phyloP scores from a whole-genome alignment of 2,113 vertebrate species.

The Saccopteryx bilineata region DNA sequence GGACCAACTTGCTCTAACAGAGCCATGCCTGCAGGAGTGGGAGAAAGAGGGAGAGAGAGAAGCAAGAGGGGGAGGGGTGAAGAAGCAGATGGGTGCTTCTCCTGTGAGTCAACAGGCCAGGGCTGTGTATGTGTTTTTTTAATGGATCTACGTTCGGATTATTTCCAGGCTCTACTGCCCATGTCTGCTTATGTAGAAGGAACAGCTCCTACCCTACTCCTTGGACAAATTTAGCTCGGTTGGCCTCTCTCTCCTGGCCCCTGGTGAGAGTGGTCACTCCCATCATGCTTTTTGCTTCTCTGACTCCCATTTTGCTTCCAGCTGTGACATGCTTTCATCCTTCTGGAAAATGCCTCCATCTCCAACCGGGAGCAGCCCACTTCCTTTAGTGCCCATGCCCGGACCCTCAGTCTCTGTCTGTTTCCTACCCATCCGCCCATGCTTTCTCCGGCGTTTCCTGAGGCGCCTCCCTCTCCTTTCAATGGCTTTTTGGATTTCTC shows the following conservation, averaged over 20 bases:
- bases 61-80: too few species aligned
- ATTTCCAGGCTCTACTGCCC: not conserved
- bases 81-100: too few species aligned
- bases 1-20: too few species aligned
- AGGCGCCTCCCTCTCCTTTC: not conserved
- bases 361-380: not conserved
- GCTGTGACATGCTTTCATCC: not conserved
- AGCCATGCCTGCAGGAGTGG: too few species aligned
- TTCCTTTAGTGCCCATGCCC: not conserved
- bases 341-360: not conserved
- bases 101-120: not conserved
- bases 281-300: not conserved
- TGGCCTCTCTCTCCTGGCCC: not conserved
- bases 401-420: slow-evolving; percentile 20
- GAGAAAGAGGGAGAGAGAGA: too few species aligned
- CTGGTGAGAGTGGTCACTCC: accelerated
- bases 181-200: not conserved
- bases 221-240: not conserved
- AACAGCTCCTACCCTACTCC: not conserved
- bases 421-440: not conserved
- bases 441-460: slow-evolving; percentile 50
- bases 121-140: not conserved
- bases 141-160: not conserved
- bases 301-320: not conserved
- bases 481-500: slow-evolving; percentile 46